A percentile compares a stretch with the other conserved stretches of the same genome.
phyloP scores from a whole-genome alignment of 2,113 vertebrate species.

The Oryzias celebensis region DNA sequence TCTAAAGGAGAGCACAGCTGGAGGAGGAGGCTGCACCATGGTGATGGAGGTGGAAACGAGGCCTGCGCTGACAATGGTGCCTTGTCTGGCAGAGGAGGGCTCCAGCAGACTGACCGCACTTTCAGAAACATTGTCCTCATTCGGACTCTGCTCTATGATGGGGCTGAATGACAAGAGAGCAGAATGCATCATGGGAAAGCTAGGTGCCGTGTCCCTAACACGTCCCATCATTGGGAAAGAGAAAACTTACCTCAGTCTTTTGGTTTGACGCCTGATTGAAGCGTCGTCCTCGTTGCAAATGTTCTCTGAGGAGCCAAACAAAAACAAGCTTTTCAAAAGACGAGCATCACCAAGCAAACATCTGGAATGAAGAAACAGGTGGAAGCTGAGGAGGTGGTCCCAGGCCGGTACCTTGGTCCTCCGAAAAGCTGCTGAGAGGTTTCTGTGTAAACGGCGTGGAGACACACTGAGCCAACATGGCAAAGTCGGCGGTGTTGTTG shows the following conservation, averaged over 20 bases:
- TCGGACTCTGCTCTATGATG: conserved; percentile 72
- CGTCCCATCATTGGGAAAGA: background rate
- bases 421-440: conserved; percentile 4
- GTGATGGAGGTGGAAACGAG: conserved; percentile 60
- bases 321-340: too few species aligned
- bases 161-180: conserved; percentile 61
- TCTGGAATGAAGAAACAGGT: background rate
- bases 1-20: conserved; percentile 30
- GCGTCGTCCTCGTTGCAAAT: conserved; percentile 51
- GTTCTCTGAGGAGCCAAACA: conserved; percentile 62
- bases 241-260: conserved; percentile 82
- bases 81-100: conserved; percentile 1
- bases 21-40: conserved; percentile 52
- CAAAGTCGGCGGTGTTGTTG: conserved; percentile 85
- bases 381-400: background rate
- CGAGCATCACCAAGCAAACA: too few species aligned
- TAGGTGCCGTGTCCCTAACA: too few species aligned
- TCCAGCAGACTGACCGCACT: background rate
- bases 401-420: conserved; percentile 72
- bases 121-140: conserved; percentile 29
- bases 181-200: background rate
- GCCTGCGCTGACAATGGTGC: conserved; percentile 64
- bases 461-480: conserved; percentile 76
- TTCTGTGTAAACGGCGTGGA: conserved; percentile 85
- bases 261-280: conserved; percentile 54